Evolutionary conservation across 1,140 invertebrate species (phyloP), one percentile per base, ranked within the genome.

Genomic region (Melipona quadrifasciata): DNA sequence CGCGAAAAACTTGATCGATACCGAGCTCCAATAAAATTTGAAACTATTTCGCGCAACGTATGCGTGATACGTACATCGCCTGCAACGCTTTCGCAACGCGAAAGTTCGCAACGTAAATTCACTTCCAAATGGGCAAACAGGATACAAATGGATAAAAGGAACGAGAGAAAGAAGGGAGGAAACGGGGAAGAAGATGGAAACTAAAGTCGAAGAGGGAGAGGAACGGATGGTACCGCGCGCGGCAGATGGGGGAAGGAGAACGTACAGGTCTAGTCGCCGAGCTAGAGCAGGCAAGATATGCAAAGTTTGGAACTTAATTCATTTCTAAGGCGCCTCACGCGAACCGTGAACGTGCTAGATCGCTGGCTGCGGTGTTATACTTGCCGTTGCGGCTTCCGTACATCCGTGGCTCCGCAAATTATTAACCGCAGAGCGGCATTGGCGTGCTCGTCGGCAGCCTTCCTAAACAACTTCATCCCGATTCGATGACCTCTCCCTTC

Each of bases 241-340:
- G 17, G 14, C 14, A 80, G 85, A 82, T 70, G 71, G 71, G 68
- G 77, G 79, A 73, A 74, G 80, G 55, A 6, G 61, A 21, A 88
- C 73, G 86, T 72, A 70, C 78, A 87, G 79, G 86, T 47, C 39
- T 47, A 47, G 39, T 47, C 67, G 82, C 57, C 61, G 6, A 70
- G 82, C 76, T 82, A 82, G 87, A 82, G 87, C 91, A 27, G 90
- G 84, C 39, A 87, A 92, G 91, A 83, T 92, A 93, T 93, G 91
- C 92, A 92, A 92, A 93, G 90, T 93, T 93, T 85, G 78, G 88
- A 93, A 93, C 91, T 93, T 93, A 92, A 92, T 92, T 93, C 91
- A 93, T 93, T 92, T 93, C 91, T 91, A 84, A 92, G 91, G 92
- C 92, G 87, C 84, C 87, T 92, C 92, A 93, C 92, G 92, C 91